Conservation (phyloP, 2,888 invertebrate species). For the Polylopha cassiicola region DNA sequence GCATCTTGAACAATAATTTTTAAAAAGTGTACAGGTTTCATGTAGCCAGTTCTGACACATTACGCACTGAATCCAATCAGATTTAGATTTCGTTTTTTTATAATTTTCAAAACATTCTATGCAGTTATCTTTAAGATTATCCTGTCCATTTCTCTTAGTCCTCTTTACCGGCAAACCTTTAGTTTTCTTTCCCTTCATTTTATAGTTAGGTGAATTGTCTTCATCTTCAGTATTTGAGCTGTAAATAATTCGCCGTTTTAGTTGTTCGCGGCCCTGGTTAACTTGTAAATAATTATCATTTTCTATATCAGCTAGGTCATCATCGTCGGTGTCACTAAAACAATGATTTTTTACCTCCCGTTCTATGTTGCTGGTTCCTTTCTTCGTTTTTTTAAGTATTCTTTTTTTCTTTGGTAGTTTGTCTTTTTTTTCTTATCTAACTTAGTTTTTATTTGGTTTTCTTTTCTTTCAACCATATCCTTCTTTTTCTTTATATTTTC, state of each 20-base stretch:
- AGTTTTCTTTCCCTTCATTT: too few relatives aligned
- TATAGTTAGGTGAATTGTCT: too few relatives aligned
- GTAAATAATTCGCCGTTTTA: too few relatives aligned
- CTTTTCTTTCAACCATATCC: conserved; percentile 5
- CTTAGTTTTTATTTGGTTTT: conserved; percentile 13
- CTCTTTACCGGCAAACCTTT: too few relatives aligned
- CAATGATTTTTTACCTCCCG: conserved; percentile 2
- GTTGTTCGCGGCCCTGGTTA: too few relatives aligned
- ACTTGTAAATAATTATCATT: too few relatives aligned
- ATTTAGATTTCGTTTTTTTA: conserved; percentile 16
- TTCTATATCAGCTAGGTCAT: conserved; percentile 7
- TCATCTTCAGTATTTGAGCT: too few relatives aligned
- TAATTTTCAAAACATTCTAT: conserved; percentile 14
- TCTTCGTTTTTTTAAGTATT: neutral
- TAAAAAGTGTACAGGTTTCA: conserved; percentile 18
- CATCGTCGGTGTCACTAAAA: conserved; percentile 10
- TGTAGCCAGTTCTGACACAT: conserved; percentile 22
- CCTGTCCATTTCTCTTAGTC: too few relatives aligned
- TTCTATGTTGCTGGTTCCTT: neutral
- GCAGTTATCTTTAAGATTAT: conserved; percentile 7
- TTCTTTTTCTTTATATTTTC: conserved; percentile 10
- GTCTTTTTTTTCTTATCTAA: conserved; percentile 12
- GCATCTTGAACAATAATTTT: conserved; percentile 14
- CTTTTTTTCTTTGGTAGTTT: too few relatives aligned
- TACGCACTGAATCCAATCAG: conserved; percentile 23